Conservation (phyloP, 2,797 vertebrate species). For the Eulemur coronatus region DNA sequence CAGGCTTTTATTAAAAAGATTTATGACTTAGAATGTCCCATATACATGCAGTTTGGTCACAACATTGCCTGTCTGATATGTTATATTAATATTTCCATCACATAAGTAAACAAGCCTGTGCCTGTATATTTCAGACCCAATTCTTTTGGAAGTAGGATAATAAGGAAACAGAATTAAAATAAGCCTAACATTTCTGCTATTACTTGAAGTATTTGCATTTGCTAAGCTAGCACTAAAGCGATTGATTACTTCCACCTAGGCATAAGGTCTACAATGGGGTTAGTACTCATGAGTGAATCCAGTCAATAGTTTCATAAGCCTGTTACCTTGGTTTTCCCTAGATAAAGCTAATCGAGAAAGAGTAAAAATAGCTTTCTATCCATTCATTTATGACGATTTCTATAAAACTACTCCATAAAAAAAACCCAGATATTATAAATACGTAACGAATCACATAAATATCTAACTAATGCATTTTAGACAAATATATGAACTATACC, state of each 20-base stretch:
- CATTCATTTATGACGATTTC: constrained; percentile 6
- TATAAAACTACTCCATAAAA: constrained; percentile 38
- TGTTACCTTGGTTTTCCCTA: constrained; percentile 26
- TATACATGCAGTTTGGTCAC: not conserved
- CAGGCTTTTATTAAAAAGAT: not conserved
- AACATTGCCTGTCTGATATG: not conserved
- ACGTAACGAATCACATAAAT: constrained; percentile 61
- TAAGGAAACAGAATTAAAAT: not conserved
- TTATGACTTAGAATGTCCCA: not conserved
- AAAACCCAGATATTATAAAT: constrained; percentile 31
- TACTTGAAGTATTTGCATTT: not conserved
- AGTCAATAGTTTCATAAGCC: constrained; percentile 1
- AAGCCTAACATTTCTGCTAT: not conserved
- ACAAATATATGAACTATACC: constrained; percentile 16
- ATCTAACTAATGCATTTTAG: constrained; percentile 59
- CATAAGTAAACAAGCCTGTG: not conserved
- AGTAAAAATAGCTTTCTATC: constrained; percentile 25
- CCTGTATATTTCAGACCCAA: not conserved
- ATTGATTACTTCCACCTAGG: constrained; percentile 3
- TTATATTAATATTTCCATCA: not conserved
- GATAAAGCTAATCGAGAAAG: not conserved
- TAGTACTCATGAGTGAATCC: not conserved
- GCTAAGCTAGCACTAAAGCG: not conserved
- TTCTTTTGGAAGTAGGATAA: not conserved
- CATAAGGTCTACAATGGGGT: not conserved